Percentiles rank a stretch among this genome's conserved stretches.
These are phyloP conservation scores for Jaculus jaculus DNA, from an alignment of 2,113 vertebrate genomes.

Conservation along the genomic window DNA sequence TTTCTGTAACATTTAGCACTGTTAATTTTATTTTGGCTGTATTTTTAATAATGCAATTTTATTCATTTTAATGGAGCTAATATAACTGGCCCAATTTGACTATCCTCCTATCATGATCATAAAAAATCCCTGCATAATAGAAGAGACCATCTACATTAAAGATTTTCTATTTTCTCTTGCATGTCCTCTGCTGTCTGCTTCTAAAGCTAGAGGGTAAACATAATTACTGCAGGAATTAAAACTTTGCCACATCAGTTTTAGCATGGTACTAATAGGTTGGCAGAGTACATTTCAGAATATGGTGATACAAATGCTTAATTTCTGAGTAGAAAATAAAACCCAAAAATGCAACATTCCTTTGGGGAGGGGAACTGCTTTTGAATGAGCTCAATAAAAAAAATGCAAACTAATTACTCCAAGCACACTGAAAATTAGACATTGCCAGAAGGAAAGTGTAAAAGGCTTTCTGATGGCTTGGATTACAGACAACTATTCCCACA, in stretches of 20 bases:
- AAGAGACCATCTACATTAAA: slow-evolving; percentile 69
- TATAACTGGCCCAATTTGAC: slow-evolving; percentile 60
- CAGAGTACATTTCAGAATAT: slow-evolving; percentile 44
- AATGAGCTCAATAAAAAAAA: slow-evolving; percentile 66
- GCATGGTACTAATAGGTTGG: slow-evolving; percentile 53
- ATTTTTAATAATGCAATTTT: slow-evolving; percentile 55
- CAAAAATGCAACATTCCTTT: slow-evolving; percentile 65
- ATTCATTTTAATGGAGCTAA: slow-evolving; percentile 56
- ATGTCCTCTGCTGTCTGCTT: slow-evolving; percentile 50
- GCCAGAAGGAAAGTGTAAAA: slow-evolving; percentile 63
- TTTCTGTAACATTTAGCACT: slow-evolving; percentile 64
- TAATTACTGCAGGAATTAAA: slow-evolving; percentile 71
- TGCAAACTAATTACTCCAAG: slow-evolving; percentile 62
- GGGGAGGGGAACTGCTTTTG: slow-evolving; percentile 50
- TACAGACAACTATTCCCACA: slow-evolving; percentile 68
- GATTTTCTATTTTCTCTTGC: slow-evolving; percentile 35
- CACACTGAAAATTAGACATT: slow-evolving; percentile 65
- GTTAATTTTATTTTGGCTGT: slow-evolving; percentile 73
- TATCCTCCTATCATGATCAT: slow-evolving; percentile 55
- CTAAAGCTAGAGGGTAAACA: slow-evolving; percentile 46
- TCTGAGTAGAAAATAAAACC: slow-evolving; percentile 68
- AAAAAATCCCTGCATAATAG: slow-evolving; percentile 55
- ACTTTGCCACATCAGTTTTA: slow-evolving; percentile 59
- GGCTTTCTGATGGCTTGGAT: slow-evolving; percentile 63
- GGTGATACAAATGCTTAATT: slow-evolving; percentile 62